Evolutionary conservation across 2,797 vertebrate species (phyloP).

Genomic region (Xyrichtys novacula): DNA sequence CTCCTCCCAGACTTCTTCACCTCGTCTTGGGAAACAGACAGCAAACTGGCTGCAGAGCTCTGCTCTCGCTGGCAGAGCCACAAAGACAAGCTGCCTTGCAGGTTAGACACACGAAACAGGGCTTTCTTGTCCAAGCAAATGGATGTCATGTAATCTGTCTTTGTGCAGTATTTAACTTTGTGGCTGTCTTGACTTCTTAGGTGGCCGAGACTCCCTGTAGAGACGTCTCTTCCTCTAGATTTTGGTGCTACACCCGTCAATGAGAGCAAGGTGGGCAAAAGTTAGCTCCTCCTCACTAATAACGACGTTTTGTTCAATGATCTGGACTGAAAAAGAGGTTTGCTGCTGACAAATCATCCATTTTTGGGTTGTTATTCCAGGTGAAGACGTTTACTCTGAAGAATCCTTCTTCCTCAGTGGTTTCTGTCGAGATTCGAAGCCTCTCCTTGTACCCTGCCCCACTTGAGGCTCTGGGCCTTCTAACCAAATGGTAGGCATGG

Average conservation of each 20-base stretch:
- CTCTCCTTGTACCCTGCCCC: slow-evolving; percentile 92
- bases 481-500: slow-evolving; percentile 91
- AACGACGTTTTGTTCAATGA: neutral
- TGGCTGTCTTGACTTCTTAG: slow-evolving; percentile 52
- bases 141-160: slow-evolving; percentile 4
- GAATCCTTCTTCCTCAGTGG: slow-evolving; percentile 92
- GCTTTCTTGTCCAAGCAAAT: neutral
- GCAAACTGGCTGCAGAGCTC: slow-evolving; percentile 89
- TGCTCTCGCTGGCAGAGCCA: slow-evolving; percentile 91
- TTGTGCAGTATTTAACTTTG: neutral
- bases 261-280: slow-evolving; percentile 88
- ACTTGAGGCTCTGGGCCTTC: slow-evolving; percentile 88
- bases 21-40: slow-evolving; percentile 91
- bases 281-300: neutral
- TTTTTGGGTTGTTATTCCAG: slow-evolving; percentile 73
- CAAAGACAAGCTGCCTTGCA: slow-evolving; percentile 88
- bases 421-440: slow-evolving; percentile 92
- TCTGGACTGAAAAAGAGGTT: neutral
- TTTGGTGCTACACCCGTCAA: slow-evolving; percentile 94
- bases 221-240: slow-evolving; percentile 85
- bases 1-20: slow-evolving; percentile 86
- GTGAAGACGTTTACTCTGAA: slow-evolving; percentile 91
- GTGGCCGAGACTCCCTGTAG: slow-evolving; percentile 88
- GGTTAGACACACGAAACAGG: slow-evolving; percentile 74
- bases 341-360: neutral